These are phyloP conservation scores for Harpalus rubripes DNA, from an alignment of 2,888 invertebrate species.

Conservation along the genomic window DNA sequence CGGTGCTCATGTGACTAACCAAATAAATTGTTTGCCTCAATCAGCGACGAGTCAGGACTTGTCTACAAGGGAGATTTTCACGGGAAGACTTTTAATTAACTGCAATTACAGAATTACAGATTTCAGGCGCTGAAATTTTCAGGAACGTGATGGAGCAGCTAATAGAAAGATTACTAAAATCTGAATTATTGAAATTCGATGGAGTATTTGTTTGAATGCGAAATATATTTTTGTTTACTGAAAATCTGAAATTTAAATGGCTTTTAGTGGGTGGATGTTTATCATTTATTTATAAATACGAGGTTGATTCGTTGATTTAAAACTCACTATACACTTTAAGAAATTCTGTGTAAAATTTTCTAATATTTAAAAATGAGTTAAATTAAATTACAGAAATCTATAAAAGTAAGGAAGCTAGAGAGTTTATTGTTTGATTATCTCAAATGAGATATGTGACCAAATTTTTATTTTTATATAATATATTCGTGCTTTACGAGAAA, in stretches of 20 bases:
- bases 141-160: conserved; percentile 40
- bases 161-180: neutral
- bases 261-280: neutral
- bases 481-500: too few species aligned
- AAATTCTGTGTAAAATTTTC: too few species aligned
- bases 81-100: conserved; percentile 61
- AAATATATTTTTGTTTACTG: neutral
- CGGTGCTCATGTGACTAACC: conserved; percentile 65
- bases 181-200: neutral
- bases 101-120: conserved; percentile 66
- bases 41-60: conserved; percentile 26
- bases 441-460: too few species aligned
- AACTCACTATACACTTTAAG: too few species aligned
- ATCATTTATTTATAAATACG: neutral
- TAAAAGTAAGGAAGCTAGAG: too few species aligned
- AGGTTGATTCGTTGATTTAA: too few species aligned
- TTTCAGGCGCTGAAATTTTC: conserved; percentile 42
- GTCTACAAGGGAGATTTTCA: conserved; percentile 4
- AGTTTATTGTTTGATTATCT: too few species aligned
- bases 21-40: conserved; percentile 67
- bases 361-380: too few species aligned
- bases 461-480: too few species aligned
- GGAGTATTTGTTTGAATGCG: neutral
- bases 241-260: neutral
- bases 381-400: too few species aligned